Percentiles rank a stretch among this genome's conserved stretches.
These are phyloP conservation scores for Linepithema humile DNA, from an alignment of 1,140 invertebrate genomes.

Conservation along the genomic window DNA sequence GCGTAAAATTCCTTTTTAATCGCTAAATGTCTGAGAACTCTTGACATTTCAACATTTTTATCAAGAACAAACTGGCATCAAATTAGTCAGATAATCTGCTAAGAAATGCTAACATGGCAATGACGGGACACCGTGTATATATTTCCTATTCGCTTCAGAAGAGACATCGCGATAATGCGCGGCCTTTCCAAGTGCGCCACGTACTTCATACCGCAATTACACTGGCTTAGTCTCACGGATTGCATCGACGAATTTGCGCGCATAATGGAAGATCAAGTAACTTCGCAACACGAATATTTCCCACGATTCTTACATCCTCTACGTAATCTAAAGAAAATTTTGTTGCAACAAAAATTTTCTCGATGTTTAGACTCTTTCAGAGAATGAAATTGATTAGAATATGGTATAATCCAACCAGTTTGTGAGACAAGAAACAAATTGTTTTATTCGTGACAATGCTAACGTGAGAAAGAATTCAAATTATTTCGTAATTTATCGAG, in stretches of 20 bases:
- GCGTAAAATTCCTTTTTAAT: not conserved
- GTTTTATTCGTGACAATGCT: not conserved
- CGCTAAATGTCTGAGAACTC: not conserved
- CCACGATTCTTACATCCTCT: not conserved
- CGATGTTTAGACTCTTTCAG: not conserved
- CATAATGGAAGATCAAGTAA: constrained; percentile 83
- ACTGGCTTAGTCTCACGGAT: constrained; percentile 83
- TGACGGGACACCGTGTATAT: not conserved
- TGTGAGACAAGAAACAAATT: not conserved
- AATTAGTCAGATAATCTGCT: not conserved
- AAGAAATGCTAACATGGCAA: not conserved
- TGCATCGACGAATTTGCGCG: constrained; percentile 84
- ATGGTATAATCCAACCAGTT: not conserved
- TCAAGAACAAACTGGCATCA: not conserved
- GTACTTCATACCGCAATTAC: constrained; percentile 78
- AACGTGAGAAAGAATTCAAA: not conserved
- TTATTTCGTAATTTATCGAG: not conserved
- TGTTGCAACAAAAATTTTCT: not conserved
- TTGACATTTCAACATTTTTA: not conserved
- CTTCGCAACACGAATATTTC: constrained; percentile 19
- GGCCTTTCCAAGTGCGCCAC: constrained; percentile 74
- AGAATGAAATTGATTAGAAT: not conserved
- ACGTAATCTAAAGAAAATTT: not conserved
- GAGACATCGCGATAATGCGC: constrained; percentile 83
- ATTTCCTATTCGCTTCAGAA: constrained; percentile 58